These are phyloP conservation scores for Spongilla lacustris DNA, from an alignment of 37 sponge, comb jelly and placozoan species.

Conservation along the genomic window DNA sequence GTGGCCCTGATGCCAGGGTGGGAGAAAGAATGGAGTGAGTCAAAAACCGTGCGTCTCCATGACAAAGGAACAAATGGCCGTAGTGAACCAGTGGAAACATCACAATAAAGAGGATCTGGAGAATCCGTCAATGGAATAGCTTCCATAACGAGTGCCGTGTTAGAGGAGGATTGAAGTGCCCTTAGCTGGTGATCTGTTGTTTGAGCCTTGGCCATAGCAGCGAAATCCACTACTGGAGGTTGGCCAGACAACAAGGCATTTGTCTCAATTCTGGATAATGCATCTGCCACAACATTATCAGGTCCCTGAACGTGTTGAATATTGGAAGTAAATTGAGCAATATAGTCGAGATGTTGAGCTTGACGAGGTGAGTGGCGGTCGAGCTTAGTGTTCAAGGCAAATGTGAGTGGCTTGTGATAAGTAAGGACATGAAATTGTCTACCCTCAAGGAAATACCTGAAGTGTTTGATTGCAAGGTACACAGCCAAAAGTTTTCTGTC, in stretches of 20 bases:
- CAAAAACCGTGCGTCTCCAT: slow-evolving; percentile 47
- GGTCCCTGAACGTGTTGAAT: slow-evolving; percentile 56
- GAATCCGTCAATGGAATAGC: slow-evolving; percentile 20
- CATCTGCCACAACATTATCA: slow-evolving; percentile 68
- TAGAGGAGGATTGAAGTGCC: slow-evolving; percentile 18
- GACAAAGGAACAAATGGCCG: slow-evolving; percentile 55
- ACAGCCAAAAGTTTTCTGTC: slow-evolving; percentile 67
- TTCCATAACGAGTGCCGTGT: slow-evolving; percentile 18
- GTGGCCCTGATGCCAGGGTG: slow-evolving; percentile 69
- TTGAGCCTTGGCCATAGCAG: slow-evolving; percentile 41
- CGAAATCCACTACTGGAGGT: slow-evolving; percentile 34
- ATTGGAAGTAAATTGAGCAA: slow-evolving; percentile 65
- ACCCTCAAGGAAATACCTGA: slow-evolving; percentile 66
- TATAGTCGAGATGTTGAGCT: slow-evolving; percentile 55
- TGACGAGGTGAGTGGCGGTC: slow-evolving; percentile 62
- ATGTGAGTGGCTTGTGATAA: slow-evolving; percentile 71
- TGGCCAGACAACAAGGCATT: slow-evolving; percentile 39
- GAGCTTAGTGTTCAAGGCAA: slow-evolving; percentile 15
- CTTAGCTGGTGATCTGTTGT: slow-evolving; percentile 35
- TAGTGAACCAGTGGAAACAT: slow-evolving; percentile 53
- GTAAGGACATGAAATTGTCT: slow-evolving; percentile 52
- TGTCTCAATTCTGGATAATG: slow-evolving; percentile 57
- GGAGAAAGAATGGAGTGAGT: slow-evolving; percentile 59
- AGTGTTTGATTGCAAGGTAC: slow-evolving; percentile 62
- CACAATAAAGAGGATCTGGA: slow-evolving; percentile 30